Evolutionary conservation across 1,140 invertebrate genomes (phyloP).

Genomic region (Drosophila tropicalis): DNA sequence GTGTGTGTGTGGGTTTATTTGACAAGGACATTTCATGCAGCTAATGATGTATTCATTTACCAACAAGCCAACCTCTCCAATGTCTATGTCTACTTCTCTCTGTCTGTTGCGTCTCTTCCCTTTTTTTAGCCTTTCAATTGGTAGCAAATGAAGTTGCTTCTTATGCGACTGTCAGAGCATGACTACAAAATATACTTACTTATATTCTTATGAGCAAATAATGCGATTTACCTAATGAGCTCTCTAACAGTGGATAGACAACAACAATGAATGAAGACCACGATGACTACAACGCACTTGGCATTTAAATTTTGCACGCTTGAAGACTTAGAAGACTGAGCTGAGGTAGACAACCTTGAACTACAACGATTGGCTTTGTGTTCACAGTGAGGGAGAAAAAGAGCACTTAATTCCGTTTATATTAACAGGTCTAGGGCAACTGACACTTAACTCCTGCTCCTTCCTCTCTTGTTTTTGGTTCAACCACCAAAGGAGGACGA

Average conservation of each 20-base stretch:
- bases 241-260: slow-evolving; percentile 18
- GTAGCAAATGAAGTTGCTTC: slow-evolving; percentile 66
- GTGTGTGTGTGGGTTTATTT: slow-evolving; percentile 22
- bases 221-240: slow-evolving; percentile 77
- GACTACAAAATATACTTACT: slow-evolving; percentile 63
- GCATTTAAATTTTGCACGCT: slow-evolving; percentile 1
- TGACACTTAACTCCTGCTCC: background rate
- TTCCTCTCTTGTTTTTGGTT: slow-evolving; percentile 16
- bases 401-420: slow-evolving; percentile 59
- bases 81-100: background rate
- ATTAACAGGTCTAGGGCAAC: slow-evolving; percentile 52
- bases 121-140: slow-evolving; percentile 64
- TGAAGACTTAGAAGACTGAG: slow-evolving; percentile 46
- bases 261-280: slow-evolving; percentile 3
- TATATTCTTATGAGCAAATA: slow-evolving; percentile 67
- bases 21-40: slow-evolving; percentile 70
- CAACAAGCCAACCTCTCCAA: slow-evolving; percentile 28
- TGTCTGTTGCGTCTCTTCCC: slow-evolving; percentile 1
- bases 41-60: slow-evolving; percentile 78
- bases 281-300: slow-evolving; percentile 1
- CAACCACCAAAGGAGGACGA: background rate
- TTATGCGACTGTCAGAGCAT: slow-evolving; percentile 56
- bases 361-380: slow-evolving; percentile 21
- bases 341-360: slow-evolving; percentile 64
- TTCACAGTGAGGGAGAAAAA: background rate